Base-by-base conservation (phyloP, 53 echinoderm and acorn worm genomes). In the Henricia sp. region DNA sequence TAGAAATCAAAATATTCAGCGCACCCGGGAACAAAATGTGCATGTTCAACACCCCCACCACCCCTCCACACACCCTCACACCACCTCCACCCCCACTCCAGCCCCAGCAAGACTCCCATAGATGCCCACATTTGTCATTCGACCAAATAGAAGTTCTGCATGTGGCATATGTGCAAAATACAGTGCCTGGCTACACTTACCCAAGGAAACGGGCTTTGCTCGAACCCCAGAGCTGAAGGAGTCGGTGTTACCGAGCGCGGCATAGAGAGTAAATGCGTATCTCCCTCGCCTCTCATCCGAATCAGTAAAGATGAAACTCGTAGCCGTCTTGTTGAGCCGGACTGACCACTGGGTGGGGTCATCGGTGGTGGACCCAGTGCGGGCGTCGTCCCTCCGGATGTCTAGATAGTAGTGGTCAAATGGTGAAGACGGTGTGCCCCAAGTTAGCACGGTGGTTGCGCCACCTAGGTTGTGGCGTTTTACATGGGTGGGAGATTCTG, bases 371-470 rank as follows among this genome's bases (percentile, higher is more conserved):
- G 67, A 67, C 20, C 44, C 80, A 6, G 63, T 39, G 11, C 80
- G 63, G 80, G 80, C 48, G 46, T 64, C 42, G 80, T 64, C 64
- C 32, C 63, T 19, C n/a, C 34, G 62, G 33, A 80, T 23, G 64
- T 46, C 80, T 38, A 80, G 65, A 46, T 63, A 80, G 80, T 80
- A 80, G 6, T 33, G 80, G 63, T 80, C 63, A 20, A 80, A 62
- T 46, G 80, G 80, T 44, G 64, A 48, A 37, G 34, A 6, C 10
- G 80, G 80, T 11, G 80, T 6, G 64, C 36, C 80, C 80, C 80
- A 80, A 64, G 33, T 63, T 9, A 80, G 80, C 32, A 80, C 63
- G 33, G 64, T 64, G 65, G 80, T 46, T 33, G 50, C 35, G 50
- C 34, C 16, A 50, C 35, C 64, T 64, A 80, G 5, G 64, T 80